Base-by-base conservation (phyloP, 2,113 vertebrate species). In the Callocephalon fimbriatum region DNA sequence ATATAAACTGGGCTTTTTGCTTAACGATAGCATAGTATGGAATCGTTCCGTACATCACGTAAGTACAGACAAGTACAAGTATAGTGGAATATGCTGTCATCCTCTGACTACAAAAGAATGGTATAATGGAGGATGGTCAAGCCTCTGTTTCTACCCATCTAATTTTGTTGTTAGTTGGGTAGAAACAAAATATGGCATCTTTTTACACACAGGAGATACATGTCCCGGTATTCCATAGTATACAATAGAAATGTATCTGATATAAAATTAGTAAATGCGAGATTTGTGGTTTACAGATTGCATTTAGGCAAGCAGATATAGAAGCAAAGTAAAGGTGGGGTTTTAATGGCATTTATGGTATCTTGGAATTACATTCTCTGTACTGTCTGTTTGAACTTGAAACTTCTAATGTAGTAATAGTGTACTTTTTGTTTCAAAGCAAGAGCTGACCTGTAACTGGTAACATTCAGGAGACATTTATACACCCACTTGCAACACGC, bases 381-480 rank as follows among this genome's bases (percentile, higher is more conserved):
- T 67, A 74, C 25, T 54, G 7, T 5, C 7, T 50, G 23, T 67
- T 51, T 81, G 54, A 94, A 63, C 38, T 63, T 74, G 45, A 84
- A 84, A 54, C 3, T 77, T 89, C 63, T 47, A 54, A 76, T 42
- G 7, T 5, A 38, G 25, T 32, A 66, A 61, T 79, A 61, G n/a
- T 0, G 0, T 26, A 59, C 13, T 76, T 26, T 26, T 88, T 3
- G 0, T 89, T 93, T 91, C 38, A 89, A 67, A 84, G 26, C 5
- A 95, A 71, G 38, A 44, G 32, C 27, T 16, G 38, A 67, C 51
- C 68, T 56, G 29, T 54, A 81, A 74, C 12, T 40, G 56, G 20
- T 44, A 78, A 84, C 44, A 65, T 87, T 67, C 59, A 84, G 61
- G 23, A 94, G 54, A 72, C 16, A 59, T 89, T 92, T 87, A 63